Base-by-base conservation (phyloP, 2,888 invertebrate species). In the Ophonus ardosiacus region DNA sequence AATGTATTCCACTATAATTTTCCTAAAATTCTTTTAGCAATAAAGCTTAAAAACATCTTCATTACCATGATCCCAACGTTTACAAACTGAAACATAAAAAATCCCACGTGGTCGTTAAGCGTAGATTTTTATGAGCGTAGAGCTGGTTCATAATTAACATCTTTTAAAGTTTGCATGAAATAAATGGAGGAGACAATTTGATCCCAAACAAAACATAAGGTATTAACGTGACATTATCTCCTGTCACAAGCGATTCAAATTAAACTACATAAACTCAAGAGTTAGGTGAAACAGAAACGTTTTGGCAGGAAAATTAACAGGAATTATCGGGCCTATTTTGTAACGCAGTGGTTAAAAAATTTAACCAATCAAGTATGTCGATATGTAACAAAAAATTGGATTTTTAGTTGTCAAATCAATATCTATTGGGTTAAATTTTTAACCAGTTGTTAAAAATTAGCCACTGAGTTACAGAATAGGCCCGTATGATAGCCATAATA, bases 21-120 rank as follows among this genome's bases (percentile, higher is more conserved):
- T 31, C 5, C 6, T 31, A 5, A 24, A 24, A 24, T 31, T 13
- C 10, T 63, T 59, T 24, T 24, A 63, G 63, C 63, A 63, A 63
- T 63, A 63, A 63, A 63, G 24, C 63, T 8, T 63, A 63, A 63
- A 63, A 63, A 63, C 63, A 63, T 63, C 63, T 63, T 63, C 24
- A 63, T 63, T 63, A 31, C 6, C 31, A 31, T 31, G 3, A 63
- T 63, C 21, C 63, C 13, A 24, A 24, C 24, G n/a, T 63, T 63
- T 63, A 63, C 63, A 63, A 63, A 63, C 63, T 24, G 63, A 24
- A 63, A 63, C 63, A 63, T 63, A 63, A 63, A 63, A 63, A 21
- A 63, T 24, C 63, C 63, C 18, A 24, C 63, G n/a, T 24, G n/a
- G 17, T 10, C 63, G 24, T 63, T 63, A 63, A 63, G 21, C 18